Evolutionary conservation across 2,888 invertebrate genomes (phyloP), one percentile per base, ranked within the genome.

Genomic region (Latrodectus elegans): DNA sequence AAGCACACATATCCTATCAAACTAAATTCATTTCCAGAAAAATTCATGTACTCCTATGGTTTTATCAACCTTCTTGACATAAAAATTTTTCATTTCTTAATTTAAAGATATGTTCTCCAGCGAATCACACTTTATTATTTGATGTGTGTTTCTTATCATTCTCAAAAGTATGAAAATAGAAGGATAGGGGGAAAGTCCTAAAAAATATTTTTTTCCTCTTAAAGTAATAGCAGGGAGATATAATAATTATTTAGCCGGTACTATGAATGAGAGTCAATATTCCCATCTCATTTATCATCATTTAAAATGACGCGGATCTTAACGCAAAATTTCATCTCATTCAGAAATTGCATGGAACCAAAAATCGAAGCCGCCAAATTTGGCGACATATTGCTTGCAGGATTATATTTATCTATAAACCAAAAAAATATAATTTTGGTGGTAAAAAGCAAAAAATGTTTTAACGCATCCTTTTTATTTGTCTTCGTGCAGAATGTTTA

Each of bases 301-400:
- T 86, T 86, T 86, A 86, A 86, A 86, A 80, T 86, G 86, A 86
- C 86, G 86, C 76, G 38, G 80, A 72, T 80, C 80, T 65, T 72
- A 81, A 65, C 70, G 38, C 71, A 53, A 60, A 71, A 67, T 64
- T 80, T 81, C 86, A 80, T 76, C 86, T 81, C 14, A 71, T 80
- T 76, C 85, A 22, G 51, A 74, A 70, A 17, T 67, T 78, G 52
- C 49, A 38, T 38, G 70, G 60, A 53, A 80, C 80, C 72, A 72
- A 71, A 22, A 12, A 15, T 26, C 14, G 22, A 8, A 55, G 8
- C 53, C 51, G 38, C 80, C 76, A 76, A 6, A 15, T 17, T 86
- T 86, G 85, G 85, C 80, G 76, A 71, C 70, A 68, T 64, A 22
- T 52, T 51, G 67, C 49, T 10, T 51, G 10, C 26, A 26, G 9